Conservation (phyloP, 2,113 vertebrate species). For the Tautogolabrus adspersus region DNA sequence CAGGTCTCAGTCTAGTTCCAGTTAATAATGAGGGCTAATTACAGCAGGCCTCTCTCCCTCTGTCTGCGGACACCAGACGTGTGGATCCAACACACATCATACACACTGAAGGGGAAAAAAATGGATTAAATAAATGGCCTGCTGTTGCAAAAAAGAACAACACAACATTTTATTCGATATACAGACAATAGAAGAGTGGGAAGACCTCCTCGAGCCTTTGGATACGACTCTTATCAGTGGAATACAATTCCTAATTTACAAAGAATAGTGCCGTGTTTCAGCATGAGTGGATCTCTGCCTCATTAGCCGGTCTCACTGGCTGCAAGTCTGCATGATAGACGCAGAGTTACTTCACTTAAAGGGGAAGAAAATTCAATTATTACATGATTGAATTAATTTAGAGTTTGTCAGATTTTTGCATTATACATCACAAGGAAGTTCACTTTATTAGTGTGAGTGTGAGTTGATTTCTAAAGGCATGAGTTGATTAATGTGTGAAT, state of each 20-base stretch:
- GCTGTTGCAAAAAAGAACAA: conserved; percentile 46
- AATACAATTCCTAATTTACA: conserved; percentile 80
- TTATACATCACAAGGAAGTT: too few species aligned
- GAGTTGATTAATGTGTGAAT: too few species aligned
- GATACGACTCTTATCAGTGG: conserved; percentile 81
- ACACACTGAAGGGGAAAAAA: background rate
- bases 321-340: conserved; percentile 30
- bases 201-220: conserved; percentile 41
- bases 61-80: conserved; percentile 48
- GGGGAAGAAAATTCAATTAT: background rate
- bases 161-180: conserved; percentile 16
- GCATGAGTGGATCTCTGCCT: conserved; percentile 29
- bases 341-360: background rate
- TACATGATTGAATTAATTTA: too few species aligned
- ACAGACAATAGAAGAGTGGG: conserved; percentile 60
- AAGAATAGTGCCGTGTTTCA: conserved; percentile 58
- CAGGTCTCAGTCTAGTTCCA: conserved; percentile 67
- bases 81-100: conserved; percentile 20
- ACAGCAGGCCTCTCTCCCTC: conserved; percentile 22
- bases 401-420: too few species aligned
- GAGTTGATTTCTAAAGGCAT: too few species aligned
- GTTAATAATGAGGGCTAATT: conserved; percentile 76
- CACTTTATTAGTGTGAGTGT: too few species aligned
- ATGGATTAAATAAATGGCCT: conserved; percentile 73
- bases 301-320: conserved; percentile 42